Evolutionary conservation across 1,140 invertebrate species (phyloP), one percentile per base, ranked within the genome.

Genomic region (Macrobrachium nipponense): DNA sequence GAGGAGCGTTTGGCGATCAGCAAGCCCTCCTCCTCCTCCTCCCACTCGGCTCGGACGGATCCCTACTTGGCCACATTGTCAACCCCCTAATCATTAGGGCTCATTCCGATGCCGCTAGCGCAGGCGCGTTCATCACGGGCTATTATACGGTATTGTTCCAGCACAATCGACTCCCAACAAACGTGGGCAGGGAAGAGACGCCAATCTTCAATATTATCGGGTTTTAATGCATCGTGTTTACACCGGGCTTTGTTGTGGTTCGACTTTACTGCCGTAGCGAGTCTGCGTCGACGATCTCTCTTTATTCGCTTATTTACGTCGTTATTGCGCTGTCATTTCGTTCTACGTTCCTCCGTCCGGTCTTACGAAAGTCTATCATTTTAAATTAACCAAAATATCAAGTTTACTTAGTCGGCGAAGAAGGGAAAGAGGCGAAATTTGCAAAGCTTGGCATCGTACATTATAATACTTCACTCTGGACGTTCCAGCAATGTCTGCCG

Each of bases 161-260:
- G 20, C 15, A 18, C 73, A 76, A n/a, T 51, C 44, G 23, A 4
- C 73, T 20, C 73, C 73, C 4, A 15, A 73, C 36, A 76, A 76
- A 76, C 11, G 73, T 20, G n/a, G 44, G 51, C 43, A 76, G 43
- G 18, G 44, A 76, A 58, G 73, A 76, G 7, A 44, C 44, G 73
- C 44, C 73, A 58, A 58, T 76, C 73, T 17, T 58, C 59, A 76
- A 76, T 76, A 76, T 76, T 58, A 76, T 76, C 44, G 23, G 51
- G 73, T 76, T 76, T 76, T 76, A 76, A 76, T 76, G 18, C 44
- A 58, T 76, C 73, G 20, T 76, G 73, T 76, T 76, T 43, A 59
- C 73, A 11, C 73, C 44, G 0, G 20, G 73, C 18, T 14, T 18
- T 20, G 7, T n/a, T 23, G 68, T 36, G 27, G 27, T 36, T 36